Conservation (phyloP, 2,888 invertebrate species). For the Strigamia crassipes region DNA sequence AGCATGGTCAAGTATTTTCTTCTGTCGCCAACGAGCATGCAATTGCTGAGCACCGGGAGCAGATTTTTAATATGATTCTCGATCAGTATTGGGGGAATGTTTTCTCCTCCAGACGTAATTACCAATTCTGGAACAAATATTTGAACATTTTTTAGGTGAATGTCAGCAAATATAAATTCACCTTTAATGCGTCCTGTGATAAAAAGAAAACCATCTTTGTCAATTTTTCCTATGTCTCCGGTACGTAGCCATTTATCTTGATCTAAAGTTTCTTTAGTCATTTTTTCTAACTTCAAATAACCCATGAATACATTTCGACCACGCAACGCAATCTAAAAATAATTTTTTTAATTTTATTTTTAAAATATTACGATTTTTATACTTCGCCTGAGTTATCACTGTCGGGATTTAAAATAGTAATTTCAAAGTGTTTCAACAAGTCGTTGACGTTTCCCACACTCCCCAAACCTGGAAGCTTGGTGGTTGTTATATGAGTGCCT, state of each 20-base stretch:
- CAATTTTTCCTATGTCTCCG: constrained; percentile 82
- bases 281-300: constrained; percentile 75
- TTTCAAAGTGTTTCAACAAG: constrained; percentile 62
- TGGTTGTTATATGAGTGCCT: too few relatives aligned
- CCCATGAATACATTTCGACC: constrained; percentile 93
- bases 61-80: constrained; percentile 79
- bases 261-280: constrained; percentile 77
- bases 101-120: constrained; percentile 93
- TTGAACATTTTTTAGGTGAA: background rate
- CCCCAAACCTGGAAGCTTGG: constrained; percentile 60
- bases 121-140: constrained; percentile 67
- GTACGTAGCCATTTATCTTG: constrained; percentile 83
- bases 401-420: constrained; percentile 72
- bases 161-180: constrained; percentile 27
- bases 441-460: constrained; percentile 69
- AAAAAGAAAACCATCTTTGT: constrained; percentile 73
- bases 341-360: constrained; percentile 47
- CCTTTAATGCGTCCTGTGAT: constrained; percentile 71
- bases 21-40: constrained; percentile 83
- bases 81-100: constrained; percentile 81
- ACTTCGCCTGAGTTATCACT: constrained; percentile 78
- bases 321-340: constrained; percentile 70
- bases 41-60: constrained; percentile 77
- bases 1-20: constrained; percentile 84
- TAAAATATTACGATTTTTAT: constrained; percentile 28